Evolutionary conservation across 1,140 invertebrate species (phyloP).

Genomic region (Brachystomella parvula): DNA sequence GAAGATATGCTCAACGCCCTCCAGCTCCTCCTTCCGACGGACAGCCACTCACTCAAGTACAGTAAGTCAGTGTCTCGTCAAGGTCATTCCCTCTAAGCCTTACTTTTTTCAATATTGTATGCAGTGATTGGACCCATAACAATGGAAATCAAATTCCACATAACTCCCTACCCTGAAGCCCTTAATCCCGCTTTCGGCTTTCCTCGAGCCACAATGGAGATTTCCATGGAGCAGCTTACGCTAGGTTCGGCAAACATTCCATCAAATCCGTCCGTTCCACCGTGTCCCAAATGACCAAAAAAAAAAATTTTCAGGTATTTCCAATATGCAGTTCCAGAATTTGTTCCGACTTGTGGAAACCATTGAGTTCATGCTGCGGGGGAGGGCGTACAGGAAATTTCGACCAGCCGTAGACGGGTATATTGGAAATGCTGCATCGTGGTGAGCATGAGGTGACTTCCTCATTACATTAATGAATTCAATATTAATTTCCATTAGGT

Average conservation of each 20-base stretch:
- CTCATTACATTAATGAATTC: not conserved
- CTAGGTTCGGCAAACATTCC: no score
- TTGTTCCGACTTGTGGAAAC: not conserved
- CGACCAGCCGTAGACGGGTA: not conserved
- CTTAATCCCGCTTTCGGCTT: not conserved
- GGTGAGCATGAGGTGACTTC: not conserved
- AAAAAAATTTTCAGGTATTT: not conserved
- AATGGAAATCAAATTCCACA: conserved; percentile 70
- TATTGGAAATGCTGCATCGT: not conserved
- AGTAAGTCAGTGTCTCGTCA: not conserved
- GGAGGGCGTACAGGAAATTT: not conserved
- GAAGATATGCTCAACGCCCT: not conserved
- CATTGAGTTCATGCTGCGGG: not conserved
- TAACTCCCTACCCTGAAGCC: conserved; percentile 85
- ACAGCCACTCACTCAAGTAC: not conserved
- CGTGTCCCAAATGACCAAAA: no score
- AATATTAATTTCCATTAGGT: not conserved
- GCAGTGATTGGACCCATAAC: conserved; percentile 86
- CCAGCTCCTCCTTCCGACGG: not conserved
- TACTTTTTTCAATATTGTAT: conserved; percentile 32
- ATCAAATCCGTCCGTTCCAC: no score
- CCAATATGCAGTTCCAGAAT: not conserved
- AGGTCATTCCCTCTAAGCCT: not conserved
- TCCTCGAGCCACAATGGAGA: not conserved
- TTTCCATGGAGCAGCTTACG: not conserved